These are phyloP conservation scores for Salarias fasciatus DNA, from an alignment of 2,797 vertebrate genomes.

Conservation along the genomic window DNA sequence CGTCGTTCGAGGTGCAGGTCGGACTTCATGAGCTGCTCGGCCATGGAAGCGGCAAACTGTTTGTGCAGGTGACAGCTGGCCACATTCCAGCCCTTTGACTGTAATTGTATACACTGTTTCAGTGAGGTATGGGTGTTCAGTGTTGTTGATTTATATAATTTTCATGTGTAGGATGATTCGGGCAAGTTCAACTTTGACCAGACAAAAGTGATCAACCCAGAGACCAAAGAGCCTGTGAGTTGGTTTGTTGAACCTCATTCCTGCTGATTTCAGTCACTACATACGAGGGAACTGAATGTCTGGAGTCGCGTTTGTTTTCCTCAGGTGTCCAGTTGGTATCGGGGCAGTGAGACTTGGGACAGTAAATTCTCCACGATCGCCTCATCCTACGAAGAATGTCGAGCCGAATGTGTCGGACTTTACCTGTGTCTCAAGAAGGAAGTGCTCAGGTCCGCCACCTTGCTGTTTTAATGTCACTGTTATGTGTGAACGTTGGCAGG, in stretches of 20 bases:
- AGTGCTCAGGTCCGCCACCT: slow-evolving; percentile 83
- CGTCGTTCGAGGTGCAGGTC: slow-evolving; percentile 93
- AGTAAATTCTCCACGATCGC: slow-evolving; percentile 93
- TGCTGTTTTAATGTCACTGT: no score
- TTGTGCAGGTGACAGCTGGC: slow-evolving; percentile 84
- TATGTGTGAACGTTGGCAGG: no score
- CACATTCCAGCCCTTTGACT: no score
- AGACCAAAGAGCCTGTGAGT: slow-evolving; percentile 89
- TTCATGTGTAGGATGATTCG: slow-evolving; percentile 82
- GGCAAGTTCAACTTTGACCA: slow-evolving; percentile 90
- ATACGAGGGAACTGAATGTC: not conserved
- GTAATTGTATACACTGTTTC: not conserved
- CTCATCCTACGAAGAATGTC: slow-evolving; percentile 92
- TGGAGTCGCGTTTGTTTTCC: not conserved
- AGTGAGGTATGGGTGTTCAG: not conserved
- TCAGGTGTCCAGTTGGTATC: slow-evolving; percentile 92
- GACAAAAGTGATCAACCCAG: slow-evolving; percentile 86
- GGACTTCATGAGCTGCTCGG: slow-evolving; percentile 93
- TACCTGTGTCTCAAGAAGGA: slow-evolving; percentile 90
- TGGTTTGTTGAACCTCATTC: no score
- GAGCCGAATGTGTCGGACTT: slow-evolving; percentile 92
- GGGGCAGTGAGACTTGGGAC: slow-evolving; percentile 91
- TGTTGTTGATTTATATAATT: not conserved
- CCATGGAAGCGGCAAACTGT: slow-evolving; percentile 93
- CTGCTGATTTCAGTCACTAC: no score